Base-by-base conservation (phyloP, 30 jellyfish, hydroid and myxozoan genomes). In the Mastigias papua region DNA sequence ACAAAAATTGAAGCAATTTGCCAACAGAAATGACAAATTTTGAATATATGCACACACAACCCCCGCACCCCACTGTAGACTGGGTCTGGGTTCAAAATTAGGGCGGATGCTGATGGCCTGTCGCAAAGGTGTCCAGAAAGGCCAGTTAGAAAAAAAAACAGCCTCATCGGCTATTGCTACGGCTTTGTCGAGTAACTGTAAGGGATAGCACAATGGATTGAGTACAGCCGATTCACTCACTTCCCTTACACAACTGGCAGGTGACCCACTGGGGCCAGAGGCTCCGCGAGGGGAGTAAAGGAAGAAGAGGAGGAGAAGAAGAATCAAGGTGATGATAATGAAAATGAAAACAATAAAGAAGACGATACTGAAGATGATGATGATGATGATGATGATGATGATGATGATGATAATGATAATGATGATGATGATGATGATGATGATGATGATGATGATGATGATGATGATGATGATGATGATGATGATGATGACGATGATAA, bases 361-460 rank as follows among this genome's bases (percentile, higher is more conserved):
- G 11, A 5, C 54, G 11, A 3, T 37, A 37, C 5, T 37, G 11
- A 37, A 37, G 54, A 37, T 3, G 54, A 11, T 5, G 11, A 57
- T 4, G 69, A 7, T 19, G 9, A 19, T 7, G 9, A 57, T 7
- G 30, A 7, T 4, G 17, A 19, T 4, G 23, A 57, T 57, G 69
- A 19, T 19, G 9, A 57, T 57, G 69, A 57, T 57, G 23, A 4
- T 19, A 23, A 57, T 4, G 69, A 57, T 19, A 23, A 57, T 57
- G 69, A 19, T 57, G 9, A 57, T 57, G 23, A 19, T 57, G 69
- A 19, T 7, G 69, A 57, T 57, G 69, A 57, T 57, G 69, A 57
- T 57, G 69, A 57, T 57, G 69, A 57, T 57, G 69, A 57, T 57
- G 69, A 57, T 57, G 69, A 57, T 57, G 69, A 57, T 57, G 69